These are phyloP conservation scores for Pseudachorutes palmiensis DNA, from an alignment of 1,140 invertebrate genomes.

Conservation along the genomic window DNA sequence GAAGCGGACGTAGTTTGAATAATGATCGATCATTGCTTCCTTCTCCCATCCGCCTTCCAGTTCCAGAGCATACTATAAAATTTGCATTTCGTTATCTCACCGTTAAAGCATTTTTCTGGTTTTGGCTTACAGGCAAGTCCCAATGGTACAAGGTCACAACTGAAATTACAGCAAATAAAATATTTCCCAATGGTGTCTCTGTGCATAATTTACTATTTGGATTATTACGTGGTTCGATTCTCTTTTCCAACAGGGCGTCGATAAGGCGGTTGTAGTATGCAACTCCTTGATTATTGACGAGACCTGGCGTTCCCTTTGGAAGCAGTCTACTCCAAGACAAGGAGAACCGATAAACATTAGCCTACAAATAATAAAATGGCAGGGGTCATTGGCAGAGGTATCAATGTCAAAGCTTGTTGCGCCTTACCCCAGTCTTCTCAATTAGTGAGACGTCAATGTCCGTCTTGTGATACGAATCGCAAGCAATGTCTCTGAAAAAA, in stretches of 20 bases:
- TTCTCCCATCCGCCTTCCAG: constrained; percentile 45
- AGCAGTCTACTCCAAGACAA: constrained; percentile 34
- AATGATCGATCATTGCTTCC: constrained; percentile 39
- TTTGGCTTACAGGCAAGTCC: constrained; percentile 50
- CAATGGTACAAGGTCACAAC: constrained; percentile 61
- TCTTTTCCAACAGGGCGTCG: constrained; percentile 37
- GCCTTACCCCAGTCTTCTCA: background rate
- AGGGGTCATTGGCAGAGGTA: background rate
- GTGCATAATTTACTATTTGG: background rate
- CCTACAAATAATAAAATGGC: constrained; percentile 12
- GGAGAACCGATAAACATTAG: constrained; percentile 31
- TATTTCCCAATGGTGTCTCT: background rate
- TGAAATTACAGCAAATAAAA: background rate
- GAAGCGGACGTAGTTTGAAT: constrained; percentile 43
- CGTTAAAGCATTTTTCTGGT: constrained; percentile 40
- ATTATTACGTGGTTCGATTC: constrained; percentile 44
- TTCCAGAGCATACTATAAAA: constrained; percentile 37
- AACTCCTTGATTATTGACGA: constrained; percentile 36
- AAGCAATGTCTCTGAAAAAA: background rate
- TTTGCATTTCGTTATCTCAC: background rate
- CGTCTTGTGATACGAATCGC: background rate
- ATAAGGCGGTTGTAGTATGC: constrained; percentile 43
- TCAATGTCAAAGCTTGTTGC: background rate
- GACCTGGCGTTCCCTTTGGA: constrained; percentile 24
- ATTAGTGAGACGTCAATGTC: background rate